A percentile compares a stretch with the other conserved stretches of the same genome.
Conservation (phyloP, 2,113 vertebrate genomes). For the Ramphastos sulfuratus region DNA sequence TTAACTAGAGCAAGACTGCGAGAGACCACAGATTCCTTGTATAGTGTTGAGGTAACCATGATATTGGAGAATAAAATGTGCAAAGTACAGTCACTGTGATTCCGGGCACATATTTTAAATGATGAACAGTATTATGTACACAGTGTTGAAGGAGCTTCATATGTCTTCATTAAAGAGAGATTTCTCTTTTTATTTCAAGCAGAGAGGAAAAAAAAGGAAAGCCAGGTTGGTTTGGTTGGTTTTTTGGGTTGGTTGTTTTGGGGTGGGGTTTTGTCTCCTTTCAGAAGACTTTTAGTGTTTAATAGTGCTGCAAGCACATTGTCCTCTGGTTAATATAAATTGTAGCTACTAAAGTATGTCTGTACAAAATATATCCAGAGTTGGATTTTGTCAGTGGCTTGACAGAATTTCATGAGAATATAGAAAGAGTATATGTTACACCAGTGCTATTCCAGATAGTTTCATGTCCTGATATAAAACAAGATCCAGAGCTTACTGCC, state of each 20-base stretch:
- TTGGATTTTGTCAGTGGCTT: neutral
- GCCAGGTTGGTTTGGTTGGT: neutral
- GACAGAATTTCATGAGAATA: neutral
- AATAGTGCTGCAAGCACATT: neutral
- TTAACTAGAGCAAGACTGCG: conserved; percentile 86
- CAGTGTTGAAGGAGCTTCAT: neutral
- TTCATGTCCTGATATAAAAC: neutral
- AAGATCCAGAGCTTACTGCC: neutral
- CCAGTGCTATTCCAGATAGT: neutral
- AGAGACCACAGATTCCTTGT: conserved; percentile 92
- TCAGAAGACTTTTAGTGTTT: neutral
- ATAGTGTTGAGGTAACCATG: conserved; percentile 86
- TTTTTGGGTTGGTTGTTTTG: neutral
- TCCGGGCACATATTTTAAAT: neutral
- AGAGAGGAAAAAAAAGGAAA: neutral
- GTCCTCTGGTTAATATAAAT: neutral
- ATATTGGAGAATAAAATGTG: neutral
- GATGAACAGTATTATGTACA: neutral
- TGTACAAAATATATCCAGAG: neutral
- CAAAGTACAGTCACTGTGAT: neutral
- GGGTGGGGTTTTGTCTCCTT: neutral
- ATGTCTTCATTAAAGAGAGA: neutral
- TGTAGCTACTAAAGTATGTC: neutral
- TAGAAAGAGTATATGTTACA: neutral
- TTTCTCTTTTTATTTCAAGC: neutral